Evolutionary conservation across 2,113 vertebrate species (phyloP), one percentile per base, ranked within the genome.

Genomic region (Anarhynchus alexandrinus): DNA sequence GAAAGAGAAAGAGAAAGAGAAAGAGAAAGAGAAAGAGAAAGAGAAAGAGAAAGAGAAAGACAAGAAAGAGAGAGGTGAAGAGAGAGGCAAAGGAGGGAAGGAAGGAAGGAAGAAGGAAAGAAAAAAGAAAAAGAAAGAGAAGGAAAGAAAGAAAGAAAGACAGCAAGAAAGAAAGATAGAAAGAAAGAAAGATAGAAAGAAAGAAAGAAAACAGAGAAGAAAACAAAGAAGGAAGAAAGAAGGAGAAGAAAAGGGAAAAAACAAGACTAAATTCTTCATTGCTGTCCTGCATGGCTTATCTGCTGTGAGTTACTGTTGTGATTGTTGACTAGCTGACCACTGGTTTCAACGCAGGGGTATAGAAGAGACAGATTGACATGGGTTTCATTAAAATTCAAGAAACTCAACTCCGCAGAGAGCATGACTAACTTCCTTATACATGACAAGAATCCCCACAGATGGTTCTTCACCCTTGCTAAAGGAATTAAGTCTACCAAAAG

Each of bases 381-480:
- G 80, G 70, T 98, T 98, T 98, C 98, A 98, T 98, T 98, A 98
- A 98, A 98, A 98, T 98, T 98, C 97, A 98, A 98, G 96, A 95
- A 98, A 97, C 94, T 97, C 96, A 96, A 73, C 88, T 98, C 98
- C 94, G 13, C 65, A 85, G 97, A 98, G 97, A 98, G 96, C 94
- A 96, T 97, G 94, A 98, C 97, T 98, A 98, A 98, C 97, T 98
- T 98, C 96, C 96, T 98, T 96, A 96, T 94, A 98, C 97, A 98
- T 98, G 97, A 98, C 98, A 98, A 97, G 98, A 97, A 98, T 98
- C 98, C 98, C 98, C 94, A 97, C 95, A 98, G 97, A 98, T 96
- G 97, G 90, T 96, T 95, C 97, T 97, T 98, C 96, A 98, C 97
- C 97, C 97, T 97, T 98, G 97, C 97, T 98, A 97, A 98, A 97